Conservation (phyloP, 2,113 vertebrate species). For the Tychaedon coryphoeus region DNA sequence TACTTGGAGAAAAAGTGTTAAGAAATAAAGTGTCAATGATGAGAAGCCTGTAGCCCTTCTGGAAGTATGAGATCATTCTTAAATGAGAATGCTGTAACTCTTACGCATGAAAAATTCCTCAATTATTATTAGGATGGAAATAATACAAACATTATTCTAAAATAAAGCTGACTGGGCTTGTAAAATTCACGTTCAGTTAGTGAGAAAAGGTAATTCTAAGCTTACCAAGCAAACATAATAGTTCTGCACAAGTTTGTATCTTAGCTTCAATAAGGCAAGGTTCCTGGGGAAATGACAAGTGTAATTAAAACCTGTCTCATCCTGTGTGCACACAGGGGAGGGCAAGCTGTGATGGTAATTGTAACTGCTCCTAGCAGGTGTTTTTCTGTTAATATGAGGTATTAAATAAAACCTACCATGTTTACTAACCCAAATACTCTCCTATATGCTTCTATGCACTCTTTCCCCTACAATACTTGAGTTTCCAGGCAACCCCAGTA, state of each 20-base stretch:
- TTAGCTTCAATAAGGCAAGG: not conserved
- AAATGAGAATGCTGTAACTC: not conserved
- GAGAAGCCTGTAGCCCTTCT: not conserved
- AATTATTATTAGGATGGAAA: not conserved
- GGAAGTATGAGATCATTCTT: not conserved
- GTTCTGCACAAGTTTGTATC: not conserved
- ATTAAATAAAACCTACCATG: slow-evolving; percentile 5
- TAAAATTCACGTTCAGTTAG: not conserved
- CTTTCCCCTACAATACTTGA: not conserved
- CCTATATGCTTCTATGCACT: not conserved
- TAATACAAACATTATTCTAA: not conserved
- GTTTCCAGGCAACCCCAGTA: not conserved
- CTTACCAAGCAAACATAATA: not conserved
- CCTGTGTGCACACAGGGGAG: not conserved
- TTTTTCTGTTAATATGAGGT: slow-evolving; percentile 1
- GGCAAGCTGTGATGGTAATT: slow-evolving; percentile 30
- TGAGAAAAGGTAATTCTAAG: not conserved
- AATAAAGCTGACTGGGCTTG: not conserved
- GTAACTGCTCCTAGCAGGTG: slow-evolving; percentile 15
- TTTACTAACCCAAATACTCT: not conserved
- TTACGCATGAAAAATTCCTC: not conserved
- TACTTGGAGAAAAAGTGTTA: not conserved
- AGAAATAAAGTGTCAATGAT: not conserved
- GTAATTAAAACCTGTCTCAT: slow-evolving; percentile 56
- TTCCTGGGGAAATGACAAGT: slow-evolving; percentile 32